Base-by-base conservation (phyloP, 2,888 invertebrate genomes). In the Nemoura dubitans region DNA sequence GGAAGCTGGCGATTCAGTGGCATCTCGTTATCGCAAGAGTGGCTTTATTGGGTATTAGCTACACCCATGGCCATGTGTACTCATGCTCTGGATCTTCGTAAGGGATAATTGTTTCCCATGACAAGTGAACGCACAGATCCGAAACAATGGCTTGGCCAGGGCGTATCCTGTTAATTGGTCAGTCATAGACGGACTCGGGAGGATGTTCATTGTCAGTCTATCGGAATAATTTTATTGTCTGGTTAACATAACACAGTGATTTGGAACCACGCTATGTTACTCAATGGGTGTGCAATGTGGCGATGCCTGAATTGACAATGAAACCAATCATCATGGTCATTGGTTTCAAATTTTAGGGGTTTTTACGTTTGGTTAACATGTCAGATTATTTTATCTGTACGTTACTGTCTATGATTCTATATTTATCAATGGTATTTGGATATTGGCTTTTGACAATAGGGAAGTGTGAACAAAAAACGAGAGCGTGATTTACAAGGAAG, bases 181-280 rank as follows among this genome's bases (percentile, higher is more conserved):
- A 59, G 16, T 59, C 59, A 59, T 21, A 59, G 59, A 59, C 21
- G 21, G 21, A 59, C 59, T 59, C 59, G 21, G 2, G 59, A 78
- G 78, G 78, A 78, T 78, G 78, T 28, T 78, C 78, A 78, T 78
- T 78, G 78, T 78, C n/a, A 78, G 78, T 78, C 78, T 25, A 26
- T 28, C 78, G 28, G 78, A 21, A n/a, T 78, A 27, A 14, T 78
- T 78, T 10, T 27, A 78, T 78, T 78, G 78, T 78, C 78, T 28
- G n/a, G 78, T 78, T 28, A 28, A 28, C 28, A 78, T 27, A 78
- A 26, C 27, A 27, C 28, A 1, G 78, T 10, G 27, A 78, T 78
- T 59, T 28, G 78, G 78, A 78, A 78, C 27, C 78, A 78, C 28
- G 78, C 26, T 78, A 2, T 78, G 78, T 26, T 6, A 25, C 27